Conservation (phyloP, 2,888 invertebrate species). For the Athetis lepigone region DNA sequence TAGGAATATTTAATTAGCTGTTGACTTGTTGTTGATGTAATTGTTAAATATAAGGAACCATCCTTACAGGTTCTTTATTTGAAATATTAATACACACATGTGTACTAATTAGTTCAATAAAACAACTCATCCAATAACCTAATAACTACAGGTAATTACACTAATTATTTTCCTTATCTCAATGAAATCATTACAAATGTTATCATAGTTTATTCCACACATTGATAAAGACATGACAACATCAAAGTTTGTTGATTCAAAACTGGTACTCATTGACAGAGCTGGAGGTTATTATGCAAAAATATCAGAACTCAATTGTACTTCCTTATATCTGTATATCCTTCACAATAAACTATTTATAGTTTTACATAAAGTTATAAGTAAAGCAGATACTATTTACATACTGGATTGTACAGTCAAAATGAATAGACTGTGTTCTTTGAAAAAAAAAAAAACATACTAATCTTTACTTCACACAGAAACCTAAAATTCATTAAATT, state of each 20-base stretch:
- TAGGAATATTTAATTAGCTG: background rate
- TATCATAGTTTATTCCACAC: slow-evolving; percentile 5
- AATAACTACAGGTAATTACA: no score
- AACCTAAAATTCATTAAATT: no score
- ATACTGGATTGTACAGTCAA: background rate
- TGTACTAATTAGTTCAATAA: background rate
- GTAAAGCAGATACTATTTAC: background rate
- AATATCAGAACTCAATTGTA: slow-evolving; percentile 37
- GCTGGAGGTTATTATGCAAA: slow-evolving; percentile 54
- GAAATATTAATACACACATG: background rate
- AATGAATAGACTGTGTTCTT: background rate
- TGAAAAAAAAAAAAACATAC: slow-evolving; percentile 1
- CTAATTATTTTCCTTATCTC: slow-evolving; percentile 2
- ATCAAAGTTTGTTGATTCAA: slow-evolving; percentile 35
- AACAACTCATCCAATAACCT: slow-evolving; percentile 2
- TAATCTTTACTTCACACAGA: no score
- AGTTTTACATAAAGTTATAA: background rate
- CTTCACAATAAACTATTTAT: slow-evolving; percentile 41
- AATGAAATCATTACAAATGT: slow-evolving; percentile 2
- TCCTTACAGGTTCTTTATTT: background rate
- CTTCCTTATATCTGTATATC: slow-evolving; percentile 51
- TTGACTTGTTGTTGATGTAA: background rate
- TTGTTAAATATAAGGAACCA: background rate
- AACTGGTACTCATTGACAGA: slow-evolving; percentile 48
- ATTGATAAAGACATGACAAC: slow-evolving; percentile 21